phyloP scores from a whole-genome alignment of 1,140 invertebrate genomes.

The Drosophila chauvacae region DNA sequence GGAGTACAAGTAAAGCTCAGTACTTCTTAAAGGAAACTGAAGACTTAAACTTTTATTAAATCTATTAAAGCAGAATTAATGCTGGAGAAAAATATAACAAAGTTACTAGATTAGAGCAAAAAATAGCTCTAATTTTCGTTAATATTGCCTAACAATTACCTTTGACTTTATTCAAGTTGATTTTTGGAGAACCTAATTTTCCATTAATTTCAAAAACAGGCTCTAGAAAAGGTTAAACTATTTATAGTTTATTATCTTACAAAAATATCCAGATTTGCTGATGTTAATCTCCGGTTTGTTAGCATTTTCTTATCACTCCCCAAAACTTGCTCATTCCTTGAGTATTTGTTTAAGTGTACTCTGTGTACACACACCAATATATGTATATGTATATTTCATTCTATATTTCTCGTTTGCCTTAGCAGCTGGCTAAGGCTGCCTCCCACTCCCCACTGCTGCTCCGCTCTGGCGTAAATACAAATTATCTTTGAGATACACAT shows the following conservation, averaged over 20 bases:
- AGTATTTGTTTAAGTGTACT: slow-evolving; percentile 10
- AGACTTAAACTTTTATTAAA: too few species aligned
- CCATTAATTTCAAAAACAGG: background rate
- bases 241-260: too few species aligned
- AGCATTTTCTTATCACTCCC: background rate
- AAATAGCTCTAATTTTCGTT: too few species aligned
- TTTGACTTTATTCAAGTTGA: too few species aligned
- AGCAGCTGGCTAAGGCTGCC: slow-evolving; percentile 38
- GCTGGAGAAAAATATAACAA: too few species aligned
- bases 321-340: too few species aligned
- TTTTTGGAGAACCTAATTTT: background rate
- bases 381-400: slow-evolving; percentile 34
- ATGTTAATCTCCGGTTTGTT: background rate
- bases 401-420: slow-evolving; percentile 65
- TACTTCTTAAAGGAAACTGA: background rate
- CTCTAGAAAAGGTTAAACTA: background rate
- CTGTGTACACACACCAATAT: slow-evolving; percentile 36
- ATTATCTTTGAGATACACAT: slow-evolving; percentile 65
- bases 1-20: too few species aligned
- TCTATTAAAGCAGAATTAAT: too few species aligned
- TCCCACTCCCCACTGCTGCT: slow-evolving; percentile 13
- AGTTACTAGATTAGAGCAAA: too few species aligned
- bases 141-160: too few species aligned
- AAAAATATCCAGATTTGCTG: background rate
- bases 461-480: slow-evolving; percentile 27